Evolutionary conservation across 35 echinoderm and acorn worm species (phyloP).

Genomic region (Strongylocentrotus purpuratus): DNA sequence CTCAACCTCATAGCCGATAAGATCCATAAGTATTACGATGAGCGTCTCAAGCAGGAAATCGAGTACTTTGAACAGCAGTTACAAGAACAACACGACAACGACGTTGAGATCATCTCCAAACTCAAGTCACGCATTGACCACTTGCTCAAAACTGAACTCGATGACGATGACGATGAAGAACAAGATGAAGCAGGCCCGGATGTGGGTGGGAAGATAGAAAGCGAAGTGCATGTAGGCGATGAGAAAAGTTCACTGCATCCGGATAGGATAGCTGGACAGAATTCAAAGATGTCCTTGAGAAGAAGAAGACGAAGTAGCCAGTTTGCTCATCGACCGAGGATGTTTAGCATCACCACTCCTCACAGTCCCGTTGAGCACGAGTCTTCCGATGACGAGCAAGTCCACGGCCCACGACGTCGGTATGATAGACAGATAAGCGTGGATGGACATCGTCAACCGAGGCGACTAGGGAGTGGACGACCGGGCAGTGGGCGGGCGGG

Average conservation of each 20-base stretch:
- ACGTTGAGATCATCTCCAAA: slow-evolving; percentile 55
- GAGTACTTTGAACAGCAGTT: slow-evolving; percentile 84
- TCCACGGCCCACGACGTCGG: neutral
- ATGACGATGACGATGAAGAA: slow-evolving; percentile 22
- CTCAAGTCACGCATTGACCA: slow-evolving; percentile 46
- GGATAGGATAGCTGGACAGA: neutral
- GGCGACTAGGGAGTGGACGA: slow-evolving; percentile 18
- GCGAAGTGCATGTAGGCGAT: neutral
- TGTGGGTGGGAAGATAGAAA: neutral
- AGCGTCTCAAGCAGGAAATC: slow-evolving; percentile 75
- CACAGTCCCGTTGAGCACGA: neutral
- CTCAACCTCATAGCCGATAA: slow-evolving; percentile 67
- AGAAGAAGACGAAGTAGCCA: slow-evolving; percentile 31
- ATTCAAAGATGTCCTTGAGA: neutral
- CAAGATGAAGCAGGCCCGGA: neutral
- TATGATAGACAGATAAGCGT: slow-evolving; percentile 33
- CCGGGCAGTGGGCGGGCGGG: neutral
- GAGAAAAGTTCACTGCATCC: slow-evolving; percentile 8
- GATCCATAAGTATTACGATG: slow-evolving; percentile 77
- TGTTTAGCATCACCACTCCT: slow-evolving; percentile 11
- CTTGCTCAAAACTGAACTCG: slow-evolving; percentile 24
- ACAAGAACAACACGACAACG: slow-evolving; percentile 68
- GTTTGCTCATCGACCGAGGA: slow-evolving; percentile 27
- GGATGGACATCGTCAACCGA: slow-evolving; percentile 3
- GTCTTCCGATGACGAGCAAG: slow-evolving; percentile 37